phyloP scores from a whole-genome alignment of 2,113 vertebrate species.

The Microtus richardsoni region DNA sequence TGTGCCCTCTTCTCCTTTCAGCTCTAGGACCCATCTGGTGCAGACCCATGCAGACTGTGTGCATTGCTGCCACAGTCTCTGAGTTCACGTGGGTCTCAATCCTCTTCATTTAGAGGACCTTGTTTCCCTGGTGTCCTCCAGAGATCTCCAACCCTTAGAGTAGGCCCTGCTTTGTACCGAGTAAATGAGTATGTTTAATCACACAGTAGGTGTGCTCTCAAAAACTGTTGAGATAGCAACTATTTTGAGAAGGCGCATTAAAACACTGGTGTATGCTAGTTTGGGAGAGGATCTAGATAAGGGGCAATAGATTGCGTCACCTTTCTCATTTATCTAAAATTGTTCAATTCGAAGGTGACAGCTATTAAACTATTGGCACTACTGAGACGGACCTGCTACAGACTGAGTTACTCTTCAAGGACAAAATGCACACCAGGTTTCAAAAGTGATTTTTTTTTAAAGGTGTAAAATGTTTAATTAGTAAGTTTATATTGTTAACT shows the following conservation, averaged over 20 bases:
- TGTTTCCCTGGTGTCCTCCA: neutral
- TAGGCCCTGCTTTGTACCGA: neutral
- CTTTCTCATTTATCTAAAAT: neutral
- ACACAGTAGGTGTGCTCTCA: neutral
- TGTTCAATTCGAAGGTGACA: neutral
- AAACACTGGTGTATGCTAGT: neutral
- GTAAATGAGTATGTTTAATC: neutral
- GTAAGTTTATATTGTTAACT: neutral
- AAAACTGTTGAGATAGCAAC: neutral
- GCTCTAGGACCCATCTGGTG: neutral
- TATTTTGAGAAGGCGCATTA: neutral
- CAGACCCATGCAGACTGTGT: neutral
- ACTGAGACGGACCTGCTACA: neutral
- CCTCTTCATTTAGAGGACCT: neutral
- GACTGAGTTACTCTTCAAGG: neutral
- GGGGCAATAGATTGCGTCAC: no score
- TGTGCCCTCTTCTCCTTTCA: neutral
- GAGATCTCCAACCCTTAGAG: neutral
- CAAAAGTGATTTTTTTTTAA: neutral
- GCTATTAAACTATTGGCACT: neutral
- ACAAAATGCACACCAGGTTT: conserved; percentile 9
- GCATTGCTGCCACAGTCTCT: neutral
- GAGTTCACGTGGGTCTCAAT: neutral
- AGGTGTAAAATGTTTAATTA: neutral
- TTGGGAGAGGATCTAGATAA: neutral